These are phyloP conservation scores for Petrocephalus zakoni DNA, from an alignment of 2,113 vertebrate species.

Conservation along the genomic window DNA sequence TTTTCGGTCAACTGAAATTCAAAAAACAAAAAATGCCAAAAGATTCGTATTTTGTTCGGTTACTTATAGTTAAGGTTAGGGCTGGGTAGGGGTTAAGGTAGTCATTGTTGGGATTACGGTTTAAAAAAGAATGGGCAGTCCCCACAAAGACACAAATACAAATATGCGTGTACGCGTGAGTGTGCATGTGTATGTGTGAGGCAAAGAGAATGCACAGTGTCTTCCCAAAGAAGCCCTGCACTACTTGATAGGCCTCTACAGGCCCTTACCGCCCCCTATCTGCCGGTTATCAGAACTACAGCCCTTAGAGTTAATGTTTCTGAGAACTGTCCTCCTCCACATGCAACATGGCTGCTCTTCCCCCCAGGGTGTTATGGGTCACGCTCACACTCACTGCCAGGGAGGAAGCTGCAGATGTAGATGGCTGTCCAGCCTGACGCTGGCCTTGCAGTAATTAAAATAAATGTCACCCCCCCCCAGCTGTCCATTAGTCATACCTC, in stretches of 20 bases:
- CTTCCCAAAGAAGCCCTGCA: too few relatives aligned
- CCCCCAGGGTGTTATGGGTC: not conserved
- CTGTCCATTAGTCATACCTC: not conserved
- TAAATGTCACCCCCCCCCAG: conserved; percentile 1
- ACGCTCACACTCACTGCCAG: not conserved
- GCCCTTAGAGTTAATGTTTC: not conserved
- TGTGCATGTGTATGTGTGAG: not conserved
- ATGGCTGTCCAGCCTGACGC: not conserved
- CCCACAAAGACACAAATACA: too few relatives aligned
- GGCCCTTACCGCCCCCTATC: not conserved
- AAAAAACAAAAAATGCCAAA: too few relatives aligned
- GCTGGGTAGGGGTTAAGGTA: too few relatives aligned
- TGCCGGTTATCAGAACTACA: not conserved
- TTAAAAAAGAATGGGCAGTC: too few relatives aligned
- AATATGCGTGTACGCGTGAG: too few relatives aligned
- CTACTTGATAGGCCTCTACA: not conserved
- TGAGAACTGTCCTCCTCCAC: not conserved
- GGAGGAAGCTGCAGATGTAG: not conserved
- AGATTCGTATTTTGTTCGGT: too few relatives aligned
- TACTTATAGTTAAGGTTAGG: too few relatives aligned
- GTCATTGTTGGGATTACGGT: too few relatives aligned
- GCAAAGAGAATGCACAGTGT: not conserved
- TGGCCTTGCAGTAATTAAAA: not conserved
- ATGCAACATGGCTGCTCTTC: not conserved
- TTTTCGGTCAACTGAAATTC: too few relatives aligned